These are phyloP conservation scores for Amphipyra tragopoginis DNA, from an alignment of 2,888 invertebrate species.

Conservation along the genomic window DNA sequence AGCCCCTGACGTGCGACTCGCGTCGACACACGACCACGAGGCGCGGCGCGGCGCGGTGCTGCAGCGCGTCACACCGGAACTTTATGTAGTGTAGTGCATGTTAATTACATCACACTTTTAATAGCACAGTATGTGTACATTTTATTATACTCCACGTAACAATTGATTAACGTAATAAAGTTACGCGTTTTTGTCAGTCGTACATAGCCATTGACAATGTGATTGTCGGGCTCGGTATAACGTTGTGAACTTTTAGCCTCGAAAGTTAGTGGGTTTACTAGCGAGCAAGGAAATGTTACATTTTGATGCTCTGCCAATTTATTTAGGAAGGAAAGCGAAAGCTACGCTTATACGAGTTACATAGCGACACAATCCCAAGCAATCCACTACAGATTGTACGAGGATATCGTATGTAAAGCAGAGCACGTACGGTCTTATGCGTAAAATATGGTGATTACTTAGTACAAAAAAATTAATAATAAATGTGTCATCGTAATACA, in stretches of 20 bases:
- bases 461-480: background rate
- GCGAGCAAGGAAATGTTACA: slow-evolving; percentile 1
- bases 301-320: slow-evolving; percentile 35
- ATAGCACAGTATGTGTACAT: slow-evolving; percentile 1
- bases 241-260: background rate
- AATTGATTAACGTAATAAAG: background rate
- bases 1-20: background rate
- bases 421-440: background rate
- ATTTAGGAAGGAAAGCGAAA: slow-evolving; percentile 12
- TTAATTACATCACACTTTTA: slow-evolving; percentile 14
- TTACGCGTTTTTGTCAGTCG: background rate
- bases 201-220: background rate
- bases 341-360: slow-evolving; percentile 6
- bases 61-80: background rate
- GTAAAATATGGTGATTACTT: slow-evolving; percentile 1
- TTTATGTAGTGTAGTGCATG: background rate
- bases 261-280: background rate
- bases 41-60: no score
- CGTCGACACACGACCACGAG: background rate
- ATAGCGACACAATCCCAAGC: slow-evolving; percentile 5
- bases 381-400: background rate
- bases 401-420: background rate
- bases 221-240: background rate
- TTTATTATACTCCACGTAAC: background rate
- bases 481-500: background rate